Base-by-base conservation (phyloP, 1,140 invertebrate genomes). In the Drosophila lacteicornis region DNA sequence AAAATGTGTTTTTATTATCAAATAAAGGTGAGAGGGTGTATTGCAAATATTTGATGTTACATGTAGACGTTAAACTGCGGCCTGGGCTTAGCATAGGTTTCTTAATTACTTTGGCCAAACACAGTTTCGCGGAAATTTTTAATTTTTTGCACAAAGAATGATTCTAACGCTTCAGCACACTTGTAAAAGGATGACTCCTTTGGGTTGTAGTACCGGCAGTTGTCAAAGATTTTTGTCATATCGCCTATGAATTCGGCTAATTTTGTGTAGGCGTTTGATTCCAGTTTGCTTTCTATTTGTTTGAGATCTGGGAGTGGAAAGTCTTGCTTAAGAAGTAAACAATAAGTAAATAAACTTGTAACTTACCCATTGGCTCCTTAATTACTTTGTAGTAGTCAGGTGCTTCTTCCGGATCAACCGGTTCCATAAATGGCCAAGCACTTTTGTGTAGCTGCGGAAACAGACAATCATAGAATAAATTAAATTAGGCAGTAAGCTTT, bases 171-270 rank as follows among this genome's bases (percentile, higher is more conserved):
- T 93, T 99, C 97, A 6, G 98, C 99, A 94, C 98, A 99, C 82
- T 98, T 97, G 93, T 97, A 99, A 93, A 99, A 99, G 50, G 97
- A 97, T 17, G 98, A 98, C 92, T 98, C 98, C 90, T 97, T 96
- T 36, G 98, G 97, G 94, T 99, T 99, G 93, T 98, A 99, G 84
- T 98, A 98, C 60, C 98, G 96, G 95, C 98, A 99, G 93, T 99
- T 99, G 93, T 99, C 98, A 94, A 99, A 99, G 88, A 99, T 98
- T 93, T 98, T 98, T 45, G 97, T 99, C 95, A 99, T 98, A 92
- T 99, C 98, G 91, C 97, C 97, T 85, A 99, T 98, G 93, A 99
- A 99, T 92, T 99, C 98, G 92, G 96, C 97, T 59, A 99, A 94
- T 90, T 96, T 97, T 84, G 96, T 96, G 92, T 99, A 99, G 22